Conservation (phyloP, 2,113 vertebrate species). For the Campylorhamphus procurvoides region DNA sequence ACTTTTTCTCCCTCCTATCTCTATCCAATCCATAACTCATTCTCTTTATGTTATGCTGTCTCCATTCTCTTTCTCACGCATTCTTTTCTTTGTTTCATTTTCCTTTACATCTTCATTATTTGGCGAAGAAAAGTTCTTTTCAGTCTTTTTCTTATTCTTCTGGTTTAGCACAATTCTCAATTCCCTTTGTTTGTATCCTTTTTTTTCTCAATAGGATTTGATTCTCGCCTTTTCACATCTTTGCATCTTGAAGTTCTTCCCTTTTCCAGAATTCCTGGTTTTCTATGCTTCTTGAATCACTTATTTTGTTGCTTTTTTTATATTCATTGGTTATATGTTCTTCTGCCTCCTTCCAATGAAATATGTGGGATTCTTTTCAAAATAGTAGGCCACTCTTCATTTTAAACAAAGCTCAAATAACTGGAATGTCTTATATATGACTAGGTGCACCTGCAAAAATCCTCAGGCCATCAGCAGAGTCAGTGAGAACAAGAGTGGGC, state of each 20-base stretch:
- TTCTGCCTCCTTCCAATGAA: neutral
- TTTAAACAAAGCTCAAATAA: neutral
- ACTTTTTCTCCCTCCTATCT: neutral
- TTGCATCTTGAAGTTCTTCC: neutral
- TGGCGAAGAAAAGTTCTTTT: neutral
- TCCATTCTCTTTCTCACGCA: neutral
- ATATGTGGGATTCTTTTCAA: accelerated
- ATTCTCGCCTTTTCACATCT: neutral
- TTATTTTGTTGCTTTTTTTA: neutral
- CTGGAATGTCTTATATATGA: neutral
- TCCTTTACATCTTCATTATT: neutral
- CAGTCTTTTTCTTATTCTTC: neutral
- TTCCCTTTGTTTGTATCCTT: neutral
- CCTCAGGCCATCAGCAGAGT: neutral
- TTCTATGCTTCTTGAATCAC: neutral
- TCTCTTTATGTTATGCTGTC: neutral
- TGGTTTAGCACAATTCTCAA: neutral
- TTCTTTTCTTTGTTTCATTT: neutral
- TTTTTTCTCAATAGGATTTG: neutral
- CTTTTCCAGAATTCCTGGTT: neutral
- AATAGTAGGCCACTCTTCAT: neutral
- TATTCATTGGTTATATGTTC: neutral
- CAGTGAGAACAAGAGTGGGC: neutral
- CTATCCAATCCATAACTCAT: neutral
- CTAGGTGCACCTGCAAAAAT: neutral